Percentiles rank a stretch among this genome's conserved stretches.
Conservation (phyloP, 2,797 vertebrate genomes). For the Malacoctenus gilli region DNA sequence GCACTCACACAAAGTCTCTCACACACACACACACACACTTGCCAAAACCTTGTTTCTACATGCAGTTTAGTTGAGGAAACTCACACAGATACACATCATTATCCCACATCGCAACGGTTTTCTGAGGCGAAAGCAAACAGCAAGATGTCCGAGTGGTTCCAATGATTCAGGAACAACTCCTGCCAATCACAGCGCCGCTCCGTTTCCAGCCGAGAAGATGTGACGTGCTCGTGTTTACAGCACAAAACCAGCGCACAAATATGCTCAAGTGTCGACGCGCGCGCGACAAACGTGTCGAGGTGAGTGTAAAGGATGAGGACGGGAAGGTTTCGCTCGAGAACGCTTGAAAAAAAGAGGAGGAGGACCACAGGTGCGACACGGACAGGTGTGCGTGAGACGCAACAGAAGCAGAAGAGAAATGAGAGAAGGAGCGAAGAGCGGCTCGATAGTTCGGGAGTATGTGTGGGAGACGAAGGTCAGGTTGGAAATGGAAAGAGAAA, state of each 20-base stretch:
- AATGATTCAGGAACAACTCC: too few relatives aligned
- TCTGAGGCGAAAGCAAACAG: too few relatives aligned
- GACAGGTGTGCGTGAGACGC: constrained; percentile 16
- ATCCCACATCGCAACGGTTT: too few relatives aligned
- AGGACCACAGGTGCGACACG: constrained; percentile 16
- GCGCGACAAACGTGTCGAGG: constrained; percentile 19
- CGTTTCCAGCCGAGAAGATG: too few relatives aligned
- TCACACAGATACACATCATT: too few relatives aligned
- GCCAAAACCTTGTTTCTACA: too few relatives aligned
- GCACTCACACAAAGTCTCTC: constrained; percentile 15
- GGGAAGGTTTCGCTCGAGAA: constrained; percentile 22
- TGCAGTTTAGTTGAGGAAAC: too few relatives aligned
- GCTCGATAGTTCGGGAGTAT: constrained; percentile 26
- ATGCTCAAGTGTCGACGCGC: constrained; percentile 5
- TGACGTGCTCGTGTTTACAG: constrained; percentile 5
- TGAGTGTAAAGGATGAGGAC: constrained; percentile 7
- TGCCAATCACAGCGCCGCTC: too few relatives aligned
- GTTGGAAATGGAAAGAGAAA: constrained; percentile 32
- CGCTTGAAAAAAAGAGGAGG: constrained; percentile 18
- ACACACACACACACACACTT: too few relatives aligned
- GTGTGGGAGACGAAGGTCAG: constrained; percentile 31
- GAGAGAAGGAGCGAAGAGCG: constrained; percentile 42
- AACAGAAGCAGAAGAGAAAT: constrained; percentile 16
- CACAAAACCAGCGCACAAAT: neutral
- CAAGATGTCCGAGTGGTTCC: too few relatives aligned